These are phyloP conservation scores for Mirza zaza DNA, from an alignment of 2,113 vertebrate species.

Conservation along the genomic window DNA sequence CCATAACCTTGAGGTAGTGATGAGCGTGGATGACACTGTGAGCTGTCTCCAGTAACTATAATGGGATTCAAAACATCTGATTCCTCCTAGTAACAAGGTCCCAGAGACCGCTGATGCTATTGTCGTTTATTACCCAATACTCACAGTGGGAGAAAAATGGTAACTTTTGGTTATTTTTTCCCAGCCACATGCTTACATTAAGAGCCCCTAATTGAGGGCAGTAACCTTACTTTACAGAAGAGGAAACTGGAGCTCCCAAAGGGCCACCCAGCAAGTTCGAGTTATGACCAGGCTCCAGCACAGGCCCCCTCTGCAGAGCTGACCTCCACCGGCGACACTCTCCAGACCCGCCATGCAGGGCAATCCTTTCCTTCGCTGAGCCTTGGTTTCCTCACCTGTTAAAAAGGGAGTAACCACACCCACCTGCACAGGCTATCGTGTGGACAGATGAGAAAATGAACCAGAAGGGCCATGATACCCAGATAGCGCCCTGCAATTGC, in stretches of 20 bases:
- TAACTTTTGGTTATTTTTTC: slow-evolving; percentile 40
- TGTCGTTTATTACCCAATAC: slow-evolving; percentile 43
- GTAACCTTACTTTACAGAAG: background rate
- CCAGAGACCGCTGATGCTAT: slow-evolving; percentile 23
- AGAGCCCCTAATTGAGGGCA: slow-evolving; percentile 10
- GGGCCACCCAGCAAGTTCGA: background rate
- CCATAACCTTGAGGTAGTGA: slow-evolving; percentile 49
- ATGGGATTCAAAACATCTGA: slow-evolving; percentile 53
- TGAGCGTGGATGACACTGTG: slow-evolving; percentile 49
- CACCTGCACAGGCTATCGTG: background rate
- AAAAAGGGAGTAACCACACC: background rate
- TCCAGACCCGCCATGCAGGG: background rate
- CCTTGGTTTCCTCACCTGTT: background rate
- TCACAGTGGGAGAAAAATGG: slow-evolving; percentile 40
- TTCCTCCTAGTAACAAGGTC: slow-evolving; percentile 53
- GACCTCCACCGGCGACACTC: fast-evolving
- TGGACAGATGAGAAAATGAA: background rate
- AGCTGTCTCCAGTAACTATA: slow-evolving; percentile 37
- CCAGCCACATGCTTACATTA: background rate
- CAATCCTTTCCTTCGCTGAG: background rate
- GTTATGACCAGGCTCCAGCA: too few relatives aligned
- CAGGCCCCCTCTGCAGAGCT: background rate
- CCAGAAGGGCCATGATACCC: background rate
- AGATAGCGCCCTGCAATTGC: background rate
- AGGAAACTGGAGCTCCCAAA: background rate